Base-by-base conservation (phyloP, 2,888 invertebrate genomes). In the Metalampra italica region DNA sequence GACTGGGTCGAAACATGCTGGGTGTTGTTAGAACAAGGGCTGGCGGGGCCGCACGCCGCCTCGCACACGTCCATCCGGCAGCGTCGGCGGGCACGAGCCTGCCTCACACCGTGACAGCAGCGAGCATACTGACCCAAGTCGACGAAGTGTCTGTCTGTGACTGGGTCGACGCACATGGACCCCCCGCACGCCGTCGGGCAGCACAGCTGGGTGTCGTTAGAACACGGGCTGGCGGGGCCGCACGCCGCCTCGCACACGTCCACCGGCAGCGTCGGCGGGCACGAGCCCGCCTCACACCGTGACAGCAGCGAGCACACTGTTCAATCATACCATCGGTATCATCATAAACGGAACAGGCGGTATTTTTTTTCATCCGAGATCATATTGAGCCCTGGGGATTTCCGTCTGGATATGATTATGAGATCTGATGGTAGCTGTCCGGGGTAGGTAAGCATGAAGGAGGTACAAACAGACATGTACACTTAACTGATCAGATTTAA, bases 81-180 rank as follows among this genome's bases (percentile, higher is more conserved):
- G 61, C 1, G 89, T 82, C 0, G 91, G 91, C 0, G 91, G 91
- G 50, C 91, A 92, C 0, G 90, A 90, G 0, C 91, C 91, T 59
- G 49, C 75, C 59, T 14, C 52, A 53, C 45, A 42, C n/a, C 14
- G 13, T n/a, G n/a, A n/a, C n/a, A n/a, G n/a, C n/a, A 54, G 7
- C 1, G 22, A 43, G 14, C 62, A 22, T n/a, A 57, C 75, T 63
- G 43, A 88, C 88, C 82, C 41, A 78, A 52, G n/a, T 66, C 71
- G 29, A 78, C 75, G 30, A 81, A 80, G 15, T 77, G 75, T 32
- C 87, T 64, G 52, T 74, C 54, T 0, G 89, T 75, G 68, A 90
- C 75, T 0, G 89, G 64, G 39, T 85, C 86, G 1, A 90, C 87
- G 37, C 90, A 90, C 74, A 89, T 84, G 0, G 82, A 61, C 0